phyloP scores from a whole-genome alignment of 1,140 invertebrate species.

The Zaprionus nigranus region DNA sequence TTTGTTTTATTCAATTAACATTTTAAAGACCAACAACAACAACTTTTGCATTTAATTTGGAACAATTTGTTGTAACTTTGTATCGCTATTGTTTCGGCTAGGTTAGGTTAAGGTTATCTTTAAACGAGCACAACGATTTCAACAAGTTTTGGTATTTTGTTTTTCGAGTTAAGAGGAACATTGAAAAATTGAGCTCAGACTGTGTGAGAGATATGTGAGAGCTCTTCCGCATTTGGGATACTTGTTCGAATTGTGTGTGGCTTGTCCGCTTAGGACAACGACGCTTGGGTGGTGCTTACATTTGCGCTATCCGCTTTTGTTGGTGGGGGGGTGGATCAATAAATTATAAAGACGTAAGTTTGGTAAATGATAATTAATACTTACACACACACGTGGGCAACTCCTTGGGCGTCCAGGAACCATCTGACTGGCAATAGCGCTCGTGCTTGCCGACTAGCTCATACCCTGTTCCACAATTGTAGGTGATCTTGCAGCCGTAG shows the following conservation, averaged over 20 bases:
- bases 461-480: constrained; percentile 95
- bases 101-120: constrained; percentile 48
- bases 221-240: constrained; percentile 23
- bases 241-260: constrained; percentile 22
- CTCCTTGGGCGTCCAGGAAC: constrained; percentile 95
- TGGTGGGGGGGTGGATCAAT: constrained; percentile 5
- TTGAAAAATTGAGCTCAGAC: constrained; percentile 15
- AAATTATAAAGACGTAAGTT: constrained; percentile 51
- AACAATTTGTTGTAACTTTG: constrained; percentile 65
- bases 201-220: background rate
- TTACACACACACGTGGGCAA: constrained; percentile 94
- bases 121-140: constrained; percentile 49
- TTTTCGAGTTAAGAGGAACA: constrained; percentile 22
- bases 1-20: constrained; percentile 81
- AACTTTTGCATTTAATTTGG: constrained; percentile 71
- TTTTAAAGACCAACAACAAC: constrained; percentile 73
- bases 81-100: constrained; percentile 17
- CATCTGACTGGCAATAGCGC: constrained; percentile 93
- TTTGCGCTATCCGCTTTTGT: constrained; percentile 77
- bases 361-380: constrained; percentile 80
- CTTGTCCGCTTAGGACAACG: constrained; percentile 50
- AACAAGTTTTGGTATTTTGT: constrained; percentile 39
- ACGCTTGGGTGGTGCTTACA: constrained; percentile 72
- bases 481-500: constrained; percentile 95
- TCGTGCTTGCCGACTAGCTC: constrained; percentile 94